Evolutionary conservation across 2,113 vertebrate genomes (phyloP).

Genomic region (Electrona antarctica): DNA sequence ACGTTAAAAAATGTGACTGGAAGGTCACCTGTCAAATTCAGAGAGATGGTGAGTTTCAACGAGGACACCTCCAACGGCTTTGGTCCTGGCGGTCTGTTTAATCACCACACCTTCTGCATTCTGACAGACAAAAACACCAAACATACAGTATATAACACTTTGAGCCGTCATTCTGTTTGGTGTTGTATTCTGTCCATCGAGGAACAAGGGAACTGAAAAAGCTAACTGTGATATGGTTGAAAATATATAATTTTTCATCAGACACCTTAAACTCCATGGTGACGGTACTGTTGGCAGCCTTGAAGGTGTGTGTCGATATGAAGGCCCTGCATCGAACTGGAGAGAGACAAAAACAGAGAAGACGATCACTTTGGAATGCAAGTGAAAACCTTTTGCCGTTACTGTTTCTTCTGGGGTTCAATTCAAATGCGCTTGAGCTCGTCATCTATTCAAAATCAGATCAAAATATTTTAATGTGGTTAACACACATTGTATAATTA

Average conservation of each 20-base stretch:
- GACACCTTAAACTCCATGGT: conserved; percentile 72
- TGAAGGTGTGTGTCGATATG: conserved; percentile 65
- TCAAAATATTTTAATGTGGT: no score
- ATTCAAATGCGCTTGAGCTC: no score
- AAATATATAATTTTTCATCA: not conserved
- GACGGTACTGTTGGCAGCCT: conserved; percentile 56
- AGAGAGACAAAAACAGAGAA: not conserved
- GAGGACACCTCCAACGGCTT: conserved; percentile 46
- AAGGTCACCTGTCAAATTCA: conserved; percentile 28
- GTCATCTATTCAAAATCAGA: no score
- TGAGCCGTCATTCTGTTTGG: no score
- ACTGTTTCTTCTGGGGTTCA: no score
- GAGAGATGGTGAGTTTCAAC: conserved; percentile 56
- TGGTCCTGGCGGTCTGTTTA: conserved; percentile 39
- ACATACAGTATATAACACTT: not conserved
- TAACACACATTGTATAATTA: no score
- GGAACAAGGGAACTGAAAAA: no score
- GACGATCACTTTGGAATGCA: no score
- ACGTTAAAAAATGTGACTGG: no score
- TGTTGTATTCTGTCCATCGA: no score
- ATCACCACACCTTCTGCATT: conserved; percentile 73
- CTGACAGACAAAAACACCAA: conserved; percentile 43
- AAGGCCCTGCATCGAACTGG: conserved; percentile 72
- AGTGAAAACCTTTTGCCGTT: no score
- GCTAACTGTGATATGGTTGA: not conserved